Conservation (phyloP, 1,140 invertebrate genomes). For the Nasonia longicornis region DNA sequence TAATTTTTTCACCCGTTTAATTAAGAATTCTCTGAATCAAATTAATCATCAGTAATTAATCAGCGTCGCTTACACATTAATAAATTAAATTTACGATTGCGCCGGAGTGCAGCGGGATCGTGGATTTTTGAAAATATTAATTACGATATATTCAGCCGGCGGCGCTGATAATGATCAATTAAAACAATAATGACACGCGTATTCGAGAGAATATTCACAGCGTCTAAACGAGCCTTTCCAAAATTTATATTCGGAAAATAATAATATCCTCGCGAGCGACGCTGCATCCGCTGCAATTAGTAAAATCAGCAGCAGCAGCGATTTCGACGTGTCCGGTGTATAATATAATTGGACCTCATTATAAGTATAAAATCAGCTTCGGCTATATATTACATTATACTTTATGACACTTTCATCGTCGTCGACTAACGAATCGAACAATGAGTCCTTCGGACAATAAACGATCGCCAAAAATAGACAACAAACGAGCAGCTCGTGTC, state of each 20-base stretch:
- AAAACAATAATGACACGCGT: not conserved
- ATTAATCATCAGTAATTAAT: not conserved
- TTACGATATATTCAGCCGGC: not conserved
- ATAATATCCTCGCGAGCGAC: not conserved
- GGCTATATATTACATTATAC: no score
- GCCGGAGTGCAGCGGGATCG: not conserved
- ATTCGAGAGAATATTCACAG: not conserved
- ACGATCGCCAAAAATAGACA: not conserved
- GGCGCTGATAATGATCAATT: not conserved
- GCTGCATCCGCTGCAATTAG: not conserved
- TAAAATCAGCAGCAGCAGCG: not conserved
- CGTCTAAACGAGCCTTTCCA: not conserved
- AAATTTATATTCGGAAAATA: not conserved
- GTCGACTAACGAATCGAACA: not conserved
- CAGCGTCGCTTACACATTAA: not conserved
- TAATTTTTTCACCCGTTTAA: no score
- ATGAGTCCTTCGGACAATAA: not conserved
- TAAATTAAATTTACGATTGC: not conserved
- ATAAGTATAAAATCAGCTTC: no score
- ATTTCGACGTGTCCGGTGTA: no score
- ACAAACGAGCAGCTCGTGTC: not conserved
- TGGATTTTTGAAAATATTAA: not conserved
- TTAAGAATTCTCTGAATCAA: no score
- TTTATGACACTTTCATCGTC: no score
- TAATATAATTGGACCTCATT: no score